phyloP scores from a whole-genome alignment of 2,113 vertebrate species.

The Eublepharis macularius region DNA sequence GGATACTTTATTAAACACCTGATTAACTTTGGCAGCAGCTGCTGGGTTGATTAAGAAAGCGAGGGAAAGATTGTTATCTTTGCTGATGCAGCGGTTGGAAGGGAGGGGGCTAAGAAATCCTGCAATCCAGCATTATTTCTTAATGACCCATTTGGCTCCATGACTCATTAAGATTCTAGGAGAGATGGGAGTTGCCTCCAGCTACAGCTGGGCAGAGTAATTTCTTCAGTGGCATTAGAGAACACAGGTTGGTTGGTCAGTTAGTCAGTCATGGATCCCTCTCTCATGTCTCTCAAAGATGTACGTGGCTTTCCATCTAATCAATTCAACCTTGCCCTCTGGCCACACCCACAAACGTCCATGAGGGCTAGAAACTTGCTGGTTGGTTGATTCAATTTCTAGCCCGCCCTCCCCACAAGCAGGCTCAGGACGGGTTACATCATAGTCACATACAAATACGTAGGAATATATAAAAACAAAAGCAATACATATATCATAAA shows the following conservation, averaged over 20 bases:
- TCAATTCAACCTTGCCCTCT: not conserved
- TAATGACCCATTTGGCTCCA: constrained; percentile 78
- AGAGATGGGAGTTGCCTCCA: constrained; percentile 65
- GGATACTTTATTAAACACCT: constrained; percentile 57
- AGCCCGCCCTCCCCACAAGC: too few species aligned
- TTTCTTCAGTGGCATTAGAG: constrained; percentile 53
- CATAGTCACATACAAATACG: too few species aligned
- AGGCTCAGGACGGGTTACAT: too few species aligned
- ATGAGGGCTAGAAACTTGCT: not conserved
- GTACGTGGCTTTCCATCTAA: not conserved
- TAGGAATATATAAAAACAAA: too few species aligned
- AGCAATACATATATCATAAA: too few species aligned
- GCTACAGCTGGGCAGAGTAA: constrained; percentile 63
- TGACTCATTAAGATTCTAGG: constrained; percentile 74
- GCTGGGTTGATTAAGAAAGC: constrained; percentile 52
- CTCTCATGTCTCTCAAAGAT: too few species aligned
- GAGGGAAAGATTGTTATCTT: constrained; percentile 58
- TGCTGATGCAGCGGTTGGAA: constrained; percentile 71
- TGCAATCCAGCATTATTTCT: constrained; percentile 78
- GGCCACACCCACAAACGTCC: not conserved
- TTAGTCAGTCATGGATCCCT: not conserved
- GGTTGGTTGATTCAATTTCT: too few species aligned
- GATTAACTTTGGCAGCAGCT: constrained; percentile 65
- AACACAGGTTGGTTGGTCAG: constrained; percentile 25
- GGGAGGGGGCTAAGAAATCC: constrained; percentile 68